Conservation (phyloP, 2,113 vertebrate genomes). For the Ptychochromis oligacanthus region DNA sequence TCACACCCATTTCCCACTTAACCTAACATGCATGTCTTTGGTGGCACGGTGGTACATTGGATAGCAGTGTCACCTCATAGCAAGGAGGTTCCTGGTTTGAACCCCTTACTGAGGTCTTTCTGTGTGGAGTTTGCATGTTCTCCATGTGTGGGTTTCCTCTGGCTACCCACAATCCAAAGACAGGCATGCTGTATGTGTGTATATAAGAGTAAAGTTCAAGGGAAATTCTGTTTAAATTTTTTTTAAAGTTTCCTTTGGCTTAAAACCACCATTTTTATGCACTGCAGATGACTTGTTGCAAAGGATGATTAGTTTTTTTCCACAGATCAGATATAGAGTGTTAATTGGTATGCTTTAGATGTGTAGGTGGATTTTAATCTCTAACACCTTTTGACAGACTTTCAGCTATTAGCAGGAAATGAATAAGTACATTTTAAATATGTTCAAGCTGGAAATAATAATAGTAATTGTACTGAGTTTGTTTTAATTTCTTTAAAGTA, state of each 20-base stretch:
- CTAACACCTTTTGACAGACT: neutral
- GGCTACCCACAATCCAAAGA: neutral
- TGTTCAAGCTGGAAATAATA: neutral
- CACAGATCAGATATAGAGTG: neutral
- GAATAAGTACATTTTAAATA: neutral
- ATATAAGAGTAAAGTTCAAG: neutral
- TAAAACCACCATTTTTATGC: neutral
- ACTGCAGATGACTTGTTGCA: neutral
- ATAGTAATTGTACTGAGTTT: neutral
- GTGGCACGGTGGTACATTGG: neutral
- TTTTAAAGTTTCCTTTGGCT: neutral
- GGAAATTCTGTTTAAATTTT: neutral
- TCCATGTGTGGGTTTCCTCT: neutral
- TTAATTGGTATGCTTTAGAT: neutral
- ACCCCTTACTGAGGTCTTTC: neutral
- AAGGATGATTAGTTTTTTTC: neutral
- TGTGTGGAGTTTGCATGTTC: neutral
- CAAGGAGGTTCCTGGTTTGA: constrained; percentile 4
- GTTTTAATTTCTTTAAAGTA: neutral
- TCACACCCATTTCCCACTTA: neutral
- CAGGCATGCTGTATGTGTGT: neutral
- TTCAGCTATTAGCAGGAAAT: neutral
- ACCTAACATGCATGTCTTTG: neutral
- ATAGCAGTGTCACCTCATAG: neutral
- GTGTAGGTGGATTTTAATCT: neutral